Percentiles rank a stretch among this genome's conserved stretches.
Evolutionary conservation across 2,888 invertebrate species (phyloP).

Genomic region (Stenurella melanura): DNA sequence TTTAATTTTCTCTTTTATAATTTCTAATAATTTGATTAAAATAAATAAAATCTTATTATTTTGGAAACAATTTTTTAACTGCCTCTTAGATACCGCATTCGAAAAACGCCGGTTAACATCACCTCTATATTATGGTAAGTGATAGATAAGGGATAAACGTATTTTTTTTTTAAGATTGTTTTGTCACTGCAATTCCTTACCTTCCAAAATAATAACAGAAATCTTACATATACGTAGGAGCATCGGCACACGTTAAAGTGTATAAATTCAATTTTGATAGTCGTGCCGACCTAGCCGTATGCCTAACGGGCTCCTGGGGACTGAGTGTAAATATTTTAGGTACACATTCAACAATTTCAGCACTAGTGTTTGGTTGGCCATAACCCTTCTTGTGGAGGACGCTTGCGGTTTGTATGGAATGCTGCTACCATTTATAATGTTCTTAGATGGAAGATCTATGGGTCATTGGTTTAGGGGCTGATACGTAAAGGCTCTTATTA

Average conservation of each 20-base stretch:
- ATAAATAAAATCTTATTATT: no score
- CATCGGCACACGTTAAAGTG: background rate
- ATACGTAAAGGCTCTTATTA: constrained; percentile 3
- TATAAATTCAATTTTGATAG: background rate
- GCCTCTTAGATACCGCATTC: no score
- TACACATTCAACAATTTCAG: constrained; percentile 15
- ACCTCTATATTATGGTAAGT: no score
- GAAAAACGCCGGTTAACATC: no score
- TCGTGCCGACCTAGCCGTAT: background rate
- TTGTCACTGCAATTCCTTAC: no score
- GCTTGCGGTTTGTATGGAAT: constrained; percentile 13
- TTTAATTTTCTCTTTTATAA: no score
- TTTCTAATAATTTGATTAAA: no score
- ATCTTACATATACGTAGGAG: background rate
- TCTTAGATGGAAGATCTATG: constrained; percentile 4
- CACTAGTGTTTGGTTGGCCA: constrained; percentile 20
- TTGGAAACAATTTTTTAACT: no score
- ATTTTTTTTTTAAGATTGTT: no score
- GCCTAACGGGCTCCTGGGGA: constrained; percentile 9
- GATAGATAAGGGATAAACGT: no score
- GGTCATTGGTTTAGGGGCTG: constrained; percentile 2
- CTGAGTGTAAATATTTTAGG: constrained; percentile 21
- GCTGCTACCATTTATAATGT: background rate
- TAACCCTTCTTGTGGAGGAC: constrained; percentile 21
- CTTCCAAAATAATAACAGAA: no score